Percentiles rank a stretch among this genome's conserved stretches.
Conservation (phyloP, 1,140 invertebrate genomes). For the Brachionus calyciflorus region DNA sequence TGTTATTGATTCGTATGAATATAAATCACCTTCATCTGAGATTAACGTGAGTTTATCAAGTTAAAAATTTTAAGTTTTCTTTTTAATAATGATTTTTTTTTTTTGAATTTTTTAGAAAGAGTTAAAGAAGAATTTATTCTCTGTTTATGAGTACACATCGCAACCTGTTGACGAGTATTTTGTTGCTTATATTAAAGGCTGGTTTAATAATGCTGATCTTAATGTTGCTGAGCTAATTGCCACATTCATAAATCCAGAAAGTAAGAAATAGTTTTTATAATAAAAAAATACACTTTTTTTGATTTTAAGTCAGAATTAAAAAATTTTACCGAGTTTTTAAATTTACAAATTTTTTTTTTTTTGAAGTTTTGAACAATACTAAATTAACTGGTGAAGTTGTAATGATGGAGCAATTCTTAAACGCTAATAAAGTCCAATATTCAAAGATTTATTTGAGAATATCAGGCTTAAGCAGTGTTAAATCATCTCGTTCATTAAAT, state of each 20-base stretch:
- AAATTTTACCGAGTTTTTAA: no score
- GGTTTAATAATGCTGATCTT: slow-evolving; percentile 21
- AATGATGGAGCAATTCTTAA: slow-evolving; percentile 30
- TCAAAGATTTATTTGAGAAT: slow-evolving; percentile 43
- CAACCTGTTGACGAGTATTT: slow-evolving; percentile 34
- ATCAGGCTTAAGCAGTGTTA: not conserved
- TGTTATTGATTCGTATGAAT: not conserved
- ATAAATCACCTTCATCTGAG: not conserved
- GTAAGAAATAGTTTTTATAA: slow-evolving; percentile 2
- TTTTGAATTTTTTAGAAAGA: not conserved
- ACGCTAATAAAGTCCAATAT: not conserved
- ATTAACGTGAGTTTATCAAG: slow-evolving; percentile 37
- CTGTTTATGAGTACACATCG: slow-evolving; percentile 15
- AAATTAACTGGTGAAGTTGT: slow-evolving; percentile 32
- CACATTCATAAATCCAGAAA: slow-evolving; percentile 21
- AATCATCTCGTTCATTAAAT: not conserved
- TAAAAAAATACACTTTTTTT: not conserved
- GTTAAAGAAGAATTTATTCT: not conserved
- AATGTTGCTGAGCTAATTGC: not conserved
- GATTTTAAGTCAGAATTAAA: no score
- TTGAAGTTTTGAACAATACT: not conserved
- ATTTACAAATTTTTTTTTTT: not conserved
- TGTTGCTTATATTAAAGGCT: slow-evolving; percentile 35
- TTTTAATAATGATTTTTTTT: not conserved
- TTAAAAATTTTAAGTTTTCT: not conserved